These are phyloP conservation scores for Criorhina ranunculi DNA, from an alignment of 2,888 invertebrate genomes.

Conservation along the genomic window DNA sequence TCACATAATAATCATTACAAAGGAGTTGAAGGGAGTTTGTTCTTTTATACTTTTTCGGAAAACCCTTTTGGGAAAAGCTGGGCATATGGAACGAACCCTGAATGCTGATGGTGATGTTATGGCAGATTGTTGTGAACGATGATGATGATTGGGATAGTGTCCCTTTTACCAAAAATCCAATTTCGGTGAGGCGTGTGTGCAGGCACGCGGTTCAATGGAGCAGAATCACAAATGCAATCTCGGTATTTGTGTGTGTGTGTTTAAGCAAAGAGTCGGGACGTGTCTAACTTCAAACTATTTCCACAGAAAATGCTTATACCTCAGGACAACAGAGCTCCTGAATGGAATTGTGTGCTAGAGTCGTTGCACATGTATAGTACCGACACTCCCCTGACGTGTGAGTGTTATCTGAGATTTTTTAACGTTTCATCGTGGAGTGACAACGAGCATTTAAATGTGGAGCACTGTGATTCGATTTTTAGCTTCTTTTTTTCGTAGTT, in stretches of 20 bases:
- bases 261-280: slow-evolving; percentile 54
- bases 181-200: slow-evolving; percentile 49
- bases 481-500: background rate
- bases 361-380: slow-evolving; percentile 30
- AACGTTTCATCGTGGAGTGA: slow-evolving; percentile 40
- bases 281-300: slow-evolving; percentile 56
- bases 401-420: slow-evolving; percentile 41
- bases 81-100: slow-evolving; percentile 1
- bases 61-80: background rate
- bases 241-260: background rate
- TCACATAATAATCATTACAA: background rate
- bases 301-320: slow-evolving; percentile 16
- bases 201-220: slow-evolving; percentile 62
- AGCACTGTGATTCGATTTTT: slow-evolving; percentile 21
- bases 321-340: slow-evolving; percentile 3
- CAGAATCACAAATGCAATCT: slow-evolving; percentile 62
- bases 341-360: slow-evolving; percentile 37
- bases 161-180: slow-evolving; percentile 58
- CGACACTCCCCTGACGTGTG: slow-evolving; percentile 41
- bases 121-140: slow-evolving; percentile 11
- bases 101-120: slow-evolving; percentile 16
- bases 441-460: slow-evolving; percentile 72
- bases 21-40: background rate
- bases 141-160: slow-evolving; percentile 31
- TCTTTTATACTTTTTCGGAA: background rate